Evolutionary conservation across 2,113 vertebrate species (phyloP).

Genomic region (Ailurus styani): DNA sequence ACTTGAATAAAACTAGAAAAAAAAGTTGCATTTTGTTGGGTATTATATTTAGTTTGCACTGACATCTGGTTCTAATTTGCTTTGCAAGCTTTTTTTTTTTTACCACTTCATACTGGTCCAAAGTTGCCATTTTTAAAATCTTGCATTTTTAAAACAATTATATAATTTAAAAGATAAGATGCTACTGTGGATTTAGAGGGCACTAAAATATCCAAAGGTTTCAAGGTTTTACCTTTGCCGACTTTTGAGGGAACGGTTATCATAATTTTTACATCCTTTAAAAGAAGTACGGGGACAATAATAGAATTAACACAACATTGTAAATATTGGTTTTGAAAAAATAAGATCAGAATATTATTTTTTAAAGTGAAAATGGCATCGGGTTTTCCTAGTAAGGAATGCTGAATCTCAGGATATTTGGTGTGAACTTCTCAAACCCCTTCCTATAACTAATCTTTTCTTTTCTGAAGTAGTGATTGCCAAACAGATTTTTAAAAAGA

Average conservation of each 20-base stretch:
- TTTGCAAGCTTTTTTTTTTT: slow-evolving; percentile 21
- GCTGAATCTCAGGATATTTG: not conserved
- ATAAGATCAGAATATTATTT: not conserved
- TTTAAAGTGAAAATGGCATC: not conserved
- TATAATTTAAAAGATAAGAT: not conserved
- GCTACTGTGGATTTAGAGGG: slow-evolving; percentile 70
- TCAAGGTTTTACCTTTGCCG: not conserved
- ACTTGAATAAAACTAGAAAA: not conserved
- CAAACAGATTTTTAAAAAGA: not conserved
- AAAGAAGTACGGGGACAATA: not conserved
- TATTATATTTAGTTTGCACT: slow-evolving; percentile 37
- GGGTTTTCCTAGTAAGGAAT: not conserved
- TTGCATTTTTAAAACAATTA: not conserved
- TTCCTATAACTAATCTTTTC: not conserved
- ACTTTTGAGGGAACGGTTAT: not conserved
- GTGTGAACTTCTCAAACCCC: not conserved
- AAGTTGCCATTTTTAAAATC: not conserved
- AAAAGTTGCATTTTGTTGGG: not conserved
- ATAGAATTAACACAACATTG: not conserved
- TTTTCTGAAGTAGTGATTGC: not conserved
- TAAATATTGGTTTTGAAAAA: not conserved
- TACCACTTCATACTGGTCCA: not conserved
- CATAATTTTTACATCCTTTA: slow-evolving; percentile 5
- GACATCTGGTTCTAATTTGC: slow-evolving; percentile 51
- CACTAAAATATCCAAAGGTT: slow-evolving; percentile 67